These are phyloP conservation scores for Oscheius onirici DNA, from an alignment of 2,888 invertebrate genomes.

Conservation along the genomic window DNA sequence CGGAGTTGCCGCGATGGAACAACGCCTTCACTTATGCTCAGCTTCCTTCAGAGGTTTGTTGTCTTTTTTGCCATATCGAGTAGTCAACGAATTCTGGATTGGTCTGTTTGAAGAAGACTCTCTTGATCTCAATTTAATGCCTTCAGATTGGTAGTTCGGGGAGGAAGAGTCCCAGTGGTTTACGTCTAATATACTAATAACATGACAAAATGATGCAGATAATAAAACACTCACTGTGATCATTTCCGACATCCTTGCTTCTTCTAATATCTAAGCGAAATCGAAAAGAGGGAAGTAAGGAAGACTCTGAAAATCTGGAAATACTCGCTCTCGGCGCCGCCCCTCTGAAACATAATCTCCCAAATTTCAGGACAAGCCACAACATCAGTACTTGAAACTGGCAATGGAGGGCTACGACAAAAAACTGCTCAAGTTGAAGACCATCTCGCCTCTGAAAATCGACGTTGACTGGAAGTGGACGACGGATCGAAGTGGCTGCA, in stretches of 20 bases:
- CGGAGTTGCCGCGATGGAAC: conserved; percentile 51
- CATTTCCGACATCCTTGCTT: neutral
- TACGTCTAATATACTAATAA: neutral
- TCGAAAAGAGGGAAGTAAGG: neutral
- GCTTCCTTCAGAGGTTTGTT: conserved; percentile 34
- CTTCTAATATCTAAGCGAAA: neutral
- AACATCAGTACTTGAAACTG: conserved; percentile 38
- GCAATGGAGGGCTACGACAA: conserved; percentile 47
- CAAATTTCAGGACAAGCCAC: conserved; percentile 22
- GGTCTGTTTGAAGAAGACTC: neutral
- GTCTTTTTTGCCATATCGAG: neutral
- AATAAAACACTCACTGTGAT: neutral
- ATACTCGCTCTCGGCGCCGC: neutral
- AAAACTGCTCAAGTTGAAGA: conserved; percentile 35
- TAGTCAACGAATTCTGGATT: neutral
- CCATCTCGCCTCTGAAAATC: conserved; percentile 55
- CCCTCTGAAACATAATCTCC: neutral
- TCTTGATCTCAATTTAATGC: too few relatives aligned
- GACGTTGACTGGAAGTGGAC: conserved; percentile 61
- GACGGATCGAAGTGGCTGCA: conserved; percentile 47
- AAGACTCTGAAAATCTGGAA: neutral
- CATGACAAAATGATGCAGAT: too few relatives aligned
- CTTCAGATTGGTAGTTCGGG: too few relatives aligned
- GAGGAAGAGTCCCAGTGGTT: too few relatives aligned
- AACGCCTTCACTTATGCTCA: conserved; percentile 60